Conservation (phyloP, 2,113 vertebrate genomes). For the Prietella phreatophila region DNA sequence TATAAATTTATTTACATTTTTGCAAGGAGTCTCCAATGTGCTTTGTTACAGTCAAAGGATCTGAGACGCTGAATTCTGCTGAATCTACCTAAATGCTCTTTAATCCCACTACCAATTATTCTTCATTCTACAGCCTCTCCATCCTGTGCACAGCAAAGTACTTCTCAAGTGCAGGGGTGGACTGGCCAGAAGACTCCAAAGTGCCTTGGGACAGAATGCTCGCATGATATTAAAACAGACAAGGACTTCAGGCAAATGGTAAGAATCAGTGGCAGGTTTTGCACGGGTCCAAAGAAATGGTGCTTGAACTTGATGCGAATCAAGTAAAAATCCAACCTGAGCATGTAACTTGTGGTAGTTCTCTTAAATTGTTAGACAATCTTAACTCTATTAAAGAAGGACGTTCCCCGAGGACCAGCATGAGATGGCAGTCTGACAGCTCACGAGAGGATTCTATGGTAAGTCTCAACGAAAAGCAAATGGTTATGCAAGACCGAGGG, state of each 20-base stretch:
- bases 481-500: neutral
- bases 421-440: neutral
- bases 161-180: neutral
- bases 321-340: neutral
- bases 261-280: neutral
- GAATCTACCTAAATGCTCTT: neutral
- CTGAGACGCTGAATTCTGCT: neutral
- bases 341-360: neutral
- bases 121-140: neutral
- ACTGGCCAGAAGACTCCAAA: neutral
- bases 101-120: neutral
- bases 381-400: neutral
- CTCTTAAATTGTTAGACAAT: neutral
- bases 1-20: too few species aligned
- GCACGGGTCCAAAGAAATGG: neutral
- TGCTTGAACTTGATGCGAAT: neutral
- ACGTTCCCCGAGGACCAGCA: neutral
- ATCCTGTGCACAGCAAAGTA: neutral
- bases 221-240: neutral
- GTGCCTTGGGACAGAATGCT: neutral
- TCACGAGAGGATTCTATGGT: neutral
- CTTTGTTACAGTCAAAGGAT: neutral
- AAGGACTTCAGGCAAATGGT: neutral
- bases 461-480: neutral
- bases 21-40: too few species aligned